These are phyloP conservation scores for Xestia sexstrigata DNA, from an alignment of 2,888 invertebrate species.

Conservation along the genomic window DNA sequence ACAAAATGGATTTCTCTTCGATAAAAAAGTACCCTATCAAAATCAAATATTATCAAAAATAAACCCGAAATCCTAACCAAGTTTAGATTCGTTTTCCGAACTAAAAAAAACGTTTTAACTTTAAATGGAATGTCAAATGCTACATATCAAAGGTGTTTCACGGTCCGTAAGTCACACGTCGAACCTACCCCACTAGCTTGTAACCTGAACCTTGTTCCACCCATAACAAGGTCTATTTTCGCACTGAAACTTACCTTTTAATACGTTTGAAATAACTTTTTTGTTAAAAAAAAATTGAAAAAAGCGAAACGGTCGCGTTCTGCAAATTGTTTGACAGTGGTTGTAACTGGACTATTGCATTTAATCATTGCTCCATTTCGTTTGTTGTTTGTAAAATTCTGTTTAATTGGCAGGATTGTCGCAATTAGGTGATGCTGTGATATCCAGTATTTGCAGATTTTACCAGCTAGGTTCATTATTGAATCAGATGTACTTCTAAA, in stretches of 20 bases:
- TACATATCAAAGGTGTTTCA: constrained; percentile 62
- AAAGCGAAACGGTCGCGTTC: constrained; percentile 31
- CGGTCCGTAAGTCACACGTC: constrained; percentile 40
- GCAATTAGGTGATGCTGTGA: background rate
- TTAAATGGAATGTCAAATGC: constrained; percentile 64
- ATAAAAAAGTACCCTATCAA: background rate
- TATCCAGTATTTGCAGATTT: background rate
- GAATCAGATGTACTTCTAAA: background rate
- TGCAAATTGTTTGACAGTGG: constrained; percentile 61
- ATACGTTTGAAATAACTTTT: constrained; percentile 38
- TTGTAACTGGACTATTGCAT: constrained; percentile 47
- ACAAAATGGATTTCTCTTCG: background rate
- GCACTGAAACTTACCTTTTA: background rate
- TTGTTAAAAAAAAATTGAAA: constrained; percentile 34
- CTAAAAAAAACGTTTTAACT: constrained; percentile 49
- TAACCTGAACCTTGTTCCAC: constrained; percentile 3
- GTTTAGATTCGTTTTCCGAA: constrained; percentile 14
- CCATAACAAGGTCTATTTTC: constrained; percentile 16
- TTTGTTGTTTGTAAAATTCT: constrained; percentile 15
- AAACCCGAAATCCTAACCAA: constrained; percentile 21
- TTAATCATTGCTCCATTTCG: constrained; percentile 43
- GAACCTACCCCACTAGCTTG: background rate
- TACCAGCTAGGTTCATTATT: background rate
- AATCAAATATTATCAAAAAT: background rate
- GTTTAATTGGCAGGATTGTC: constrained; percentile 11